Base-by-base conservation (phyloP, 2,888 invertebrate species). In the Drosophila tanythrix region DNA sequence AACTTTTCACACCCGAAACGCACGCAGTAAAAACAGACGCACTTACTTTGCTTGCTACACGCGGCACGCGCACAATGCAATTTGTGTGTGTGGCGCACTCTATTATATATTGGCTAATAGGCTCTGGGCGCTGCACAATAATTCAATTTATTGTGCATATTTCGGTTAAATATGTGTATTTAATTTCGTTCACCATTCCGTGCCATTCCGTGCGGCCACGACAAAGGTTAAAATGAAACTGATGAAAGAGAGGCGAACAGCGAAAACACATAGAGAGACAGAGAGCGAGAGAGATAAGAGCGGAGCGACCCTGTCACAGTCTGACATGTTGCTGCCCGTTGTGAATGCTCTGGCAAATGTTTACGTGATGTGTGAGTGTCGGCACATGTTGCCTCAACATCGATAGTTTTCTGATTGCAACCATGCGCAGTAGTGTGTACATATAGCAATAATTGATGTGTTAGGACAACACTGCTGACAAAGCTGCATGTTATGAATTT, bases 111-210 rank as follows among this genome's bases (percentile, higher is more conserved):
- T 50, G 18, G 48, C 50, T 66, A 52, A 64, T 33, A 46, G 56
- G 69, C 38, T 68, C 40, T 79, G 70, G 73, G 82, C 82, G 69
- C 57, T 60, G 88, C 83, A 84, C 88, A 82, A 84, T 73, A 81
- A 74, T 71, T 73, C 27, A 72, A 82, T 67, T 81, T 76, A 81
- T 74, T 81, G 82, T 83, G 82, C 88, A 87, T 87, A 76, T 83
- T 87, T 83, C 58, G 74, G 66, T 70, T 67, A 65, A 46, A 65
- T 10, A 57, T 57, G 21, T 56, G 56, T 61, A 64, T 55, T 76
- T 67, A 74, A 76, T 76, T 68, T 63, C 76, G 81, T 67, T 71
- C 76, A 78, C 76, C 66, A 78, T 79, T 80, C 77, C 77, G 77
- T 80, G 77, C 76, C 81, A 78, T 78, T 76, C 77, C 59, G 77